Conservation (phyloP, 2,113 vertebrate genomes). For the Grus americana region DNA sequence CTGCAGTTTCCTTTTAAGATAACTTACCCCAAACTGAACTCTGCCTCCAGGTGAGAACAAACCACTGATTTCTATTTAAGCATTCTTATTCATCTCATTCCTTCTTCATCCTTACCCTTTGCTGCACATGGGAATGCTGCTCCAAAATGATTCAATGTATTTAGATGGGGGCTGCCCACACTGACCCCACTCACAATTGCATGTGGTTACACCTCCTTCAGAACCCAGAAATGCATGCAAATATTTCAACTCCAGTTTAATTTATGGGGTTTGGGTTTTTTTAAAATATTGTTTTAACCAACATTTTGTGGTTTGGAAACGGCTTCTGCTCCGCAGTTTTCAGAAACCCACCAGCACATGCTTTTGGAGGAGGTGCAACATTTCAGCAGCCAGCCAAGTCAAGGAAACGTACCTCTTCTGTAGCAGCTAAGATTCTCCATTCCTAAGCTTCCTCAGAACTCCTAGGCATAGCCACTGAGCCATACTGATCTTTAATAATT, state of each 20-base stretch:
- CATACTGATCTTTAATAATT: background rate
- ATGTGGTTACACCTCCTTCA: background rate
- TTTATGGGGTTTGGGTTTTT: background rate
- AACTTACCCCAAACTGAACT: background rate
- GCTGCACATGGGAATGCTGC: background rate
- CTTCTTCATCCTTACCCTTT: background rate
- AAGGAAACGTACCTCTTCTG: background rate
- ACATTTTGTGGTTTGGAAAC: constrained; percentile 20
- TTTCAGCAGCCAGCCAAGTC: background rate
- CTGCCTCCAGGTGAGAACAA: constrained; percentile 6
- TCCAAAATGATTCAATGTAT: background rate
- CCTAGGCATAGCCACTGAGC: background rate
- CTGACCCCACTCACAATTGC: background rate
- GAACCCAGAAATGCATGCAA: background rate
- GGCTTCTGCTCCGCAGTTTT: background rate
- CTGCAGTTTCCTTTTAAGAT: background rate
- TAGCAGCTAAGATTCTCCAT: background rate
- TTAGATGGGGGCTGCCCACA: background rate
- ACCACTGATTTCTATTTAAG: background rate
- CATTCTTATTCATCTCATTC: background rate
- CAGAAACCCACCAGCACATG: background rate
- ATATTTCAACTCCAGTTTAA: background rate
- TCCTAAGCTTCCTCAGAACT: background rate
- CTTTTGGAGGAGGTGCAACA: background rate
- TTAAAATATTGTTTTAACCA: constrained; percentile 16